These are phyloP conservation scores for Lepidocyrtinus sp. DNA, from an alignment of 2,888 invertebrate species.

Conservation along the genomic window DNA sequence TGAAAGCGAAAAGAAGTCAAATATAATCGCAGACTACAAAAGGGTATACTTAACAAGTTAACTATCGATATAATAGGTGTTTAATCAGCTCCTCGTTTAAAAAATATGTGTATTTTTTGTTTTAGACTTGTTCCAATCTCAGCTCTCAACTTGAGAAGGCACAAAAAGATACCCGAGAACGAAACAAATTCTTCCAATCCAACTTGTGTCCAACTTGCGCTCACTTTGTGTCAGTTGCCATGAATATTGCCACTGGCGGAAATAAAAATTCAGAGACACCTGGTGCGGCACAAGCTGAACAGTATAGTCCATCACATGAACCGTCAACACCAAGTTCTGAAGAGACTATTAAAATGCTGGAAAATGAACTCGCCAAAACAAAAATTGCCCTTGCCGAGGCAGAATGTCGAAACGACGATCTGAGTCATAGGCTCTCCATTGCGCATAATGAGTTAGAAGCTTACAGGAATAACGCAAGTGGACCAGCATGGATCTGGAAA, in stretches of 20 bases:
- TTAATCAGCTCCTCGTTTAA: background rate
- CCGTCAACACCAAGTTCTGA: constrained; percentile 40
- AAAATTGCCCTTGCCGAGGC: constrained; percentile 98
- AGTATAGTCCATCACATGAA: constrained; percentile 21
- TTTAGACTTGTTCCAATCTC: constrained; percentile 77
- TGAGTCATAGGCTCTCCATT: constrained; percentile 61
- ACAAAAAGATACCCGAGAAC: constrained; percentile 63
- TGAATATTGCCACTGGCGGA: constrained; percentile 59
- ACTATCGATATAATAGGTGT: background rate
- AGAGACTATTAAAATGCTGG: constrained; percentile 83
- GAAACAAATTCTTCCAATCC: constrained; percentile 65
- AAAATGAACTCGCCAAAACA: constrained; percentile 95
- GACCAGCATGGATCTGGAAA: constrained; percentile 64
- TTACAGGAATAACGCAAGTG: constrained; percentile 45
- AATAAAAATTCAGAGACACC: constrained; percentile 47
- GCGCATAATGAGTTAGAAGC: constrained; percentile 62
- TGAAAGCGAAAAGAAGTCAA: constrained; percentile 82
- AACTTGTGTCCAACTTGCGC: constrained; percentile 66
- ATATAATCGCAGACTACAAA: constrained; percentile 93
- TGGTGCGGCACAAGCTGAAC: constrained; percentile 6
- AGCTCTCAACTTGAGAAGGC: constrained; percentile 67
- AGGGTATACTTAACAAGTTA: constrained; percentile 74
- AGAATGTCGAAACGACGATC: constrained; percentile 80
- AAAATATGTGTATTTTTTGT: constrained; percentile 71
- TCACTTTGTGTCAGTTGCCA: constrained; percentile 65